Evolutionary conservation across 2,888 invertebrate genomes (phyloP).

Genomic region (Cataglyphis altisquamis): DNA sequence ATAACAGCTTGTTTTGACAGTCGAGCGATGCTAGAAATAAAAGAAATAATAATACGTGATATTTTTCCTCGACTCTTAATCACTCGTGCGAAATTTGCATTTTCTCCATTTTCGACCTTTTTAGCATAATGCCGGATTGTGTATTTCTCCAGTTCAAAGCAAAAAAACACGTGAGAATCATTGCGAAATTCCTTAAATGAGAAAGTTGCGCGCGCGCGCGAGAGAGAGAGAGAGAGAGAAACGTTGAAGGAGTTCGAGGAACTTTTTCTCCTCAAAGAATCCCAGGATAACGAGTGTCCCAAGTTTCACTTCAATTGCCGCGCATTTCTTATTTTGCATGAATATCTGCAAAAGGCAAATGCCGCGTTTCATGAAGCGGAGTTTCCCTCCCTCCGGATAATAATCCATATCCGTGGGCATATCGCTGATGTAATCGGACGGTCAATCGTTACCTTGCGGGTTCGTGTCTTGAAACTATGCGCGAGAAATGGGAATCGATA

Average conservation of each 20-base stretch:
- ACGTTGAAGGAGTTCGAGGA: constrained; percentile 7
- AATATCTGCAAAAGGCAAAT: background rate
- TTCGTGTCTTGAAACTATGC: constrained; percentile 43
- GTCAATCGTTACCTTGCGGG: constrained; percentile 45
- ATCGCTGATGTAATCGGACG: constrained; percentile 19
- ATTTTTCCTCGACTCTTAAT: constrained; percentile 7
- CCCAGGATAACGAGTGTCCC: constrained; percentile 28
- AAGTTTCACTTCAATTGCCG: constrained; percentile 42
- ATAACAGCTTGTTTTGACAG: background rate
- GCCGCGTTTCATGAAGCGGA: background rate
- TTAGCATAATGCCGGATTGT: constrained; percentile 10
- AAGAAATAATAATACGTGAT: background rate
- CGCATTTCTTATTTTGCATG: constrained; percentile 33
- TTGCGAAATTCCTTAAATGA: constrained; percentile 33
- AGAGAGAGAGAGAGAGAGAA: background rate
- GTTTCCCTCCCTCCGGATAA: too few relatives aligned
- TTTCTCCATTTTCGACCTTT: background rate
- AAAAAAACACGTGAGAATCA: constrained; percentile 24
- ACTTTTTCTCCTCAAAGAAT: constrained; percentile 30
- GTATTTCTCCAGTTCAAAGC: background rate
- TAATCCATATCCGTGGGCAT: background rate
- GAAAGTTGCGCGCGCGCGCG: background rate
- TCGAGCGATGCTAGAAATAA: background rate
- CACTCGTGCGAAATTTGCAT: background rate
- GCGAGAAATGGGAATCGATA: constrained; percentile 32